These are phyloP conservation scores for Drosophila formosana DNA, from an alignment of 2,888 invertebrate species.

Conservation along the genomic window DNA sequence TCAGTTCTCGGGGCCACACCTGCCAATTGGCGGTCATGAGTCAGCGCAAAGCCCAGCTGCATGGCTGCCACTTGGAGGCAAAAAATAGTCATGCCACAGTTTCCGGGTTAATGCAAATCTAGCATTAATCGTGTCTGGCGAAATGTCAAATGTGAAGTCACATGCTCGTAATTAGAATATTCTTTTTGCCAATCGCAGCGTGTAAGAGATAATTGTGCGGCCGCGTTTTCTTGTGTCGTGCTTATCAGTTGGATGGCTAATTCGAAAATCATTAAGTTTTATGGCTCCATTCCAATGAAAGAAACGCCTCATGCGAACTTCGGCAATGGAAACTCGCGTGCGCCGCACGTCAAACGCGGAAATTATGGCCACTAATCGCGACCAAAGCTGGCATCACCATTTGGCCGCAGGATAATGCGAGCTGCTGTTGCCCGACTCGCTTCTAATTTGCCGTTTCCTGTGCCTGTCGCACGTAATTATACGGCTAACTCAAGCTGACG, in stretches of 20 bases:
- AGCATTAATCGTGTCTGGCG: constrained; percentile 44
- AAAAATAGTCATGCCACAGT: constrained; percentile 26
- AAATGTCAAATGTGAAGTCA: constrained; percentile 73
- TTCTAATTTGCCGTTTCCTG: constrained; percentile 77
- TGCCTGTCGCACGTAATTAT: constrained; percentile 71
- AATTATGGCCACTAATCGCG: constrained; percentile 57
- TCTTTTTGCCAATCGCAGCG: constrained; percentile 17
- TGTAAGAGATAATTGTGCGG: constrained; percentile 41
- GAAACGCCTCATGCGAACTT: constrained; percentile 3
- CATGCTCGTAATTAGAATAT: constrained; percentile 51
- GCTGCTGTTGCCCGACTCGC: constrained; percentile 19
- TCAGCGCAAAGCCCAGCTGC: constrained; percentile 36
- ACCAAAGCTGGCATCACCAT: constrained; percentile 37
- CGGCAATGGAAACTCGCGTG: constrained; percentile 43
- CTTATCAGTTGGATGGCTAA: constrained; percentile 63
- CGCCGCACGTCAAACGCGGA: constrained; percentile 52
- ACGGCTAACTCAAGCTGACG: constrained; percentile 33
- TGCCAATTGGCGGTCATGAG: constrained; percentile 64
- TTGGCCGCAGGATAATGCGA: constrained; percentile 72
- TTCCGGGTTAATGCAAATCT: constrained; percentile 77
- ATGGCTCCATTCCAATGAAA: constrained; percentile 68
- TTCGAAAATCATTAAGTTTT: constrained; percentile 73
- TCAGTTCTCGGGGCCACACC: constrained; percentile 66
- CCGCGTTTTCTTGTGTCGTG: constrained; percentile 24
- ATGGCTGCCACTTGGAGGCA: too few species aligned